Conservation (phyloP, 2,113 vertebrate genomes). For the Sphaerodactylus townsendi region DNA sequence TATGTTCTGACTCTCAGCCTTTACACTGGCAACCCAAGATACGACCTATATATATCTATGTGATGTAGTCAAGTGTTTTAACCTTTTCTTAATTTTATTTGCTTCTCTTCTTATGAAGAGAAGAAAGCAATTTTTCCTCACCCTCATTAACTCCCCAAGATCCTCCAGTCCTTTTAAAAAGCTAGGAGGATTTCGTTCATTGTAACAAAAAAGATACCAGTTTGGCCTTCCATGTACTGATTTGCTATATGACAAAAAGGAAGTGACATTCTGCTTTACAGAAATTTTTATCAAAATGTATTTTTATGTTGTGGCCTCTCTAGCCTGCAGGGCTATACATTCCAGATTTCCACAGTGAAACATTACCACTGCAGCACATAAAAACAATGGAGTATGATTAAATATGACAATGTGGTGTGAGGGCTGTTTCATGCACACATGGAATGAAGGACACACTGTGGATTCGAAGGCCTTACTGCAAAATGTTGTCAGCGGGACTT, state of each 20-base stretch:
- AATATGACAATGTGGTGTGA: neutral
- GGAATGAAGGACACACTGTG: fast-evolving
- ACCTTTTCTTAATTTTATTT: neutral
- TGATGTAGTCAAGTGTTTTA: neutral
- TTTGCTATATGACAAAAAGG: slow-evolving; percentile 13
- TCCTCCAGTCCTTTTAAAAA: slow-evolving; percentile 7
- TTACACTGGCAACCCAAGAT: too few relatives aligned
- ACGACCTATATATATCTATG: too few relatives aligned
- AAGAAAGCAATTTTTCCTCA: neutral
- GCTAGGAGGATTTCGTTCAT: slow-evolving; percentile 9
- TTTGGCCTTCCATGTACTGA: slow-evolving; percentile 15
- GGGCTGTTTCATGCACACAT: neutral
- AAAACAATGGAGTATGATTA: neutral
- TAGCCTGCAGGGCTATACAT: neutral
- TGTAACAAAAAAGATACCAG: slow-evolving; percentile 8
- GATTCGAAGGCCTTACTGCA: neutral
- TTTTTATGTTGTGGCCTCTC: slow-evolving; percentile 2
- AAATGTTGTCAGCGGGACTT: neutral
- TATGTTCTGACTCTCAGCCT: too few relatives aligned
- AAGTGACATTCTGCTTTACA: slow-evolving; percentile 20
- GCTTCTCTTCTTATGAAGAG: neutral
- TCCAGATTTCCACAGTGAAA: slow-evolving; percentile 8
- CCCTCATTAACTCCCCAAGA: slow-evolving; percentile 18
- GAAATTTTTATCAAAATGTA: neutral
- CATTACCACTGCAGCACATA: neutral